Percentiles rank a stretch among this genome's conserved stretches.
phyloP scores from a whole-genome alignment of 2,797 vertebrate genomes.

The Danio choprae region DNA sequence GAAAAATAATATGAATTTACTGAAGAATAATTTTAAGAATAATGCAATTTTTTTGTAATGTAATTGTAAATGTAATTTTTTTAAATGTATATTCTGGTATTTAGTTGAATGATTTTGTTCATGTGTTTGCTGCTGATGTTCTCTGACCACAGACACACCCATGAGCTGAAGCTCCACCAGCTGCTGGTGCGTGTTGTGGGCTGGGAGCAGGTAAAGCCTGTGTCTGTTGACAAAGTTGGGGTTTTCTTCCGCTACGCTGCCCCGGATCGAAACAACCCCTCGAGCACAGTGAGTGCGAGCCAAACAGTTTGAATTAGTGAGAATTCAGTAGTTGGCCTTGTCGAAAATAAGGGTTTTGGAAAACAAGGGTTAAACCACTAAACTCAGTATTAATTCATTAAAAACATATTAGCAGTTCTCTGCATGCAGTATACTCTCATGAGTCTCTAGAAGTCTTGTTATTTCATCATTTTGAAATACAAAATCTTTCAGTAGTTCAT shows the following conservation, averaged over 20 bases:
- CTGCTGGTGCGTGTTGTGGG: conserved; percentile 93
- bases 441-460: background rate
- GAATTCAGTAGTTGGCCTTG: background rate
- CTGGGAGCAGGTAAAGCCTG: conserved; percentile 97
- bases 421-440: background rate
- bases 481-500: conserved; percentile 12
- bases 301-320: background rate
- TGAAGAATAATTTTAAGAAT: too few relatives aligned
- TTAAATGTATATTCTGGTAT: too few relatives aligned
- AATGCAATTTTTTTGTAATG: too few relatives aligned
- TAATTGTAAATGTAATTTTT: too few relatives aligned
- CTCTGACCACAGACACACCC: conserved; percentile 85
- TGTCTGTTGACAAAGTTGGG: conserved; percentile 98
- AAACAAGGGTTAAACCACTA: background rate
- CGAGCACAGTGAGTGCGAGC: conserved; percentile 83
- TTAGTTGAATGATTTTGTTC: background rate
- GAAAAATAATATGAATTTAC: too few relatives aligned
- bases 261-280: conserved; percentile 91
- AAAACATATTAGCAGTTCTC: background rate
- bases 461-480: conserved; percentile 14
- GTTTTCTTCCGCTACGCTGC: conserved; percentile 95
- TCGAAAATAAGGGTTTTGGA: background rate
- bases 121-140: background rate
- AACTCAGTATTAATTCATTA: background rate
- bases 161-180: conserved; percentile 96